These are phyloP conservation scores for Nymphalis urticae DNA, from an alignment of 2,888 invertebrate genomes.

Conservation along the genomic window DNA sequence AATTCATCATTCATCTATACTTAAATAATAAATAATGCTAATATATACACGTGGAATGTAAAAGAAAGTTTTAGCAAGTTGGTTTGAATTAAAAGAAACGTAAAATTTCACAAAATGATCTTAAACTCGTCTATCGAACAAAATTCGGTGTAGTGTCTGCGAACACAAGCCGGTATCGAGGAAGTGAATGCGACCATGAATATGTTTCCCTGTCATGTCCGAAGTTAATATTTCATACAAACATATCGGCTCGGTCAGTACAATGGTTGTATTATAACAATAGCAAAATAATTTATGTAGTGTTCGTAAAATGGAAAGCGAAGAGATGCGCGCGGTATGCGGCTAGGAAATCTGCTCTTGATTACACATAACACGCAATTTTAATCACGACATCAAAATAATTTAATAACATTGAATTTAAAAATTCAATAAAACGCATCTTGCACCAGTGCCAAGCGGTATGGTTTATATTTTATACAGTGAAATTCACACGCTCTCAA, in stretches of 20 bases:
- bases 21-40: not conserved
- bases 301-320: constrained; percentile 41
- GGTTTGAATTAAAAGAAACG: not conserved
- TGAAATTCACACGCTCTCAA: too few species aligned
- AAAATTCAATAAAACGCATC: too few species aligned
- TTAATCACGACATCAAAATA: constrained; percentile 19
- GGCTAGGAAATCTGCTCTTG: constrained; percentile 36
- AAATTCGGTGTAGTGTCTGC: constrained; percentile 6
- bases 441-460: too few species aligned
- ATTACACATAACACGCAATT: constrained; percentile 38
- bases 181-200: constrained; percentile 60
- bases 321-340: constrained; percentile 40
- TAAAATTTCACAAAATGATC: constrained; percentile 32
- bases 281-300: constrained; percentile 22
- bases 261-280: constrained; percentile 9
- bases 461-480: too few species aligned
- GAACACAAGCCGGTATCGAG: constrained; percentile 35
- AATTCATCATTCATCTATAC: not conserved
- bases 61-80: too few species aligned
- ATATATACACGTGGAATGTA: too few species aligned
- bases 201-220: constrained; percentile 36
- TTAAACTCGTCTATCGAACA: constrained; percentile 36
- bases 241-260: not conserved
- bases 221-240: constrained; percentile 13
- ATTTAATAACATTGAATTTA: not conserved